These are phyloP conservation scores for Urocynchramus pylzowi DNA, from an alignment of 2,113 vertebrate species.

Conservation along the genomic window DNA sequence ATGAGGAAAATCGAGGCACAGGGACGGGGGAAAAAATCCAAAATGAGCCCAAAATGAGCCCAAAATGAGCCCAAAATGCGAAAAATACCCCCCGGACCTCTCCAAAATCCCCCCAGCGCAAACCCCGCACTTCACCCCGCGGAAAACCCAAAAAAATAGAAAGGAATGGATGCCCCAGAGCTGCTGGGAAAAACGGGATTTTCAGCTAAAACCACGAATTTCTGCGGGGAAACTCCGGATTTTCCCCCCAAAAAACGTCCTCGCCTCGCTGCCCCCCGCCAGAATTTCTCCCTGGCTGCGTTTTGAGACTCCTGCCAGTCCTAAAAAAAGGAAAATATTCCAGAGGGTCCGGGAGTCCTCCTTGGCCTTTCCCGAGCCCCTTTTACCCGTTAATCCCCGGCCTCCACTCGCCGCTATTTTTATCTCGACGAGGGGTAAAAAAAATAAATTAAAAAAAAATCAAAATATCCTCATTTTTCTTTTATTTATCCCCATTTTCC, in stretches of 20 bases:
- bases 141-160: not conserved
- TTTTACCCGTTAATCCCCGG: constrained; percentile 71
- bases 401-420: constrained; percentile 23
- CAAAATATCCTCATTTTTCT: not conserved
- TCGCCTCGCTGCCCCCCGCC: not conserved
- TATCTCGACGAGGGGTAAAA: too few relatives aligned
- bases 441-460: too few relatives aligned
- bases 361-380: constrained; percentile 66
- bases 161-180: not conserved
- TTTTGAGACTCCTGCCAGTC: not conserved
- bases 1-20: not conserved
- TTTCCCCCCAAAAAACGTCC: not conserved
- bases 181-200: not conserved
- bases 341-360: not conserved
- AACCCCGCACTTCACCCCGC: not conserved
- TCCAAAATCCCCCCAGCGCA: not conserved
- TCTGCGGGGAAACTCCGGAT: not conserved
- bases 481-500: not conserved
- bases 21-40: not conserved
- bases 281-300: not conserved
- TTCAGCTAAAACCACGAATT: not conserved
- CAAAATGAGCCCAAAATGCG: not conserved
- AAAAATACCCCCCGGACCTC: not conserved
- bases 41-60: not conserved
- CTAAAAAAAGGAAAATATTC: constrained; percentile 9